Conservation (phyloP, 2,797 vertebrate species). For the Etheostoma nigrum region DNA sequence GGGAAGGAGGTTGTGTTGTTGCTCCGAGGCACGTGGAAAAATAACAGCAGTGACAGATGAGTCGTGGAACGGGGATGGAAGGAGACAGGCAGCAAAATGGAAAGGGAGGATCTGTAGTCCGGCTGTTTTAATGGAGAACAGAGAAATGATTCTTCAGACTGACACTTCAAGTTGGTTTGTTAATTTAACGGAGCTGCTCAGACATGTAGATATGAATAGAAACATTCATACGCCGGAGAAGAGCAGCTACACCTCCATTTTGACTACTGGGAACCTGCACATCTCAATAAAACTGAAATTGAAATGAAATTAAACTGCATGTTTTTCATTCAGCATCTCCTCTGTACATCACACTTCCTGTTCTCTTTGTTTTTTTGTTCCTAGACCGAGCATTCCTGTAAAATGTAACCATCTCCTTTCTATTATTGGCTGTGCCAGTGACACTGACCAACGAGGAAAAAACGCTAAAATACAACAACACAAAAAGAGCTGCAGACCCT, state of each 20-base stretch:
- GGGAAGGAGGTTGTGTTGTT: slow-evolving; percentile 52
- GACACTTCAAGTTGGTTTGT: slow-evolving; percentile 68
- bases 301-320: background rate
- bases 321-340: background rate
- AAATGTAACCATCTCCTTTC: background rate
- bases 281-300: background rate
- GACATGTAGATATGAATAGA: slow-evolving; percentile 61
- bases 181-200: slow-evolving; percentile 74
- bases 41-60: slow-evolving; percentile 74
- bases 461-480: background rate
- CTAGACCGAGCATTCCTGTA: background rate
- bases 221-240: slow-evolving; percentile 33
- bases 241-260: slow-evolving; percentile 42
- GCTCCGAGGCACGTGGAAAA: slow-evolving; percentile 69
- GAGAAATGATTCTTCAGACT: slow-evolving; percentile 73
- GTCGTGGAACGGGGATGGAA: slow-evolving; percentile 66
- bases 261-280: slow-evolving; percentile 22
- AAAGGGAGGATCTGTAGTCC: slow-evolving; percentile 73
- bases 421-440: background rate
- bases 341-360: background rate
- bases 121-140: slow-evolving; percentile 74
- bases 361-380: background rate
- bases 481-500: background rate
- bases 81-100: slow-evolving; percentile 75
- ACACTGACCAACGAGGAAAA: background rate